Base-by-base conservation (phyloP, 37 sponge, comb jelly and placozoan species). In the Axinella damicornis region DNA sequence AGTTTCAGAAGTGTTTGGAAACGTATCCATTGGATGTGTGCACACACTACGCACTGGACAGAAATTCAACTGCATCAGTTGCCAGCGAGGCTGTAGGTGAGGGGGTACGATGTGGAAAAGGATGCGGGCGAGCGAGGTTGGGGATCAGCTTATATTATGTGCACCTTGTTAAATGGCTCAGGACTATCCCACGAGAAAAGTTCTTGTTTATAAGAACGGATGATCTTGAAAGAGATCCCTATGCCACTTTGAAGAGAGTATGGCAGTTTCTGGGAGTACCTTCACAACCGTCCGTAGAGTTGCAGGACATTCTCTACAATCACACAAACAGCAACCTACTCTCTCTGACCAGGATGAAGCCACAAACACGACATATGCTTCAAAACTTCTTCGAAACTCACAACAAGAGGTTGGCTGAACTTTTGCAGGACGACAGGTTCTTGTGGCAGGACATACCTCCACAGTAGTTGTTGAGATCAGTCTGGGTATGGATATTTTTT, bases 131-230 rank as follows among this genome's bases (percentile, higher is more conserved):
- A 5, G 25, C 74, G 6, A 31, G 88, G 36, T 68, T 87, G 9
- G 88, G 88, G 6, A 65, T 80, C 1, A 81, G 88, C 65, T 46
- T 88, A 24, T 88, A 88, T 27, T 56, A 76, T 57, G 71, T 76
- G 17, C 83, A 88, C 83, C 27, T 88, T 2, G n/a, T 24, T 2
- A 73, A 60, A 52, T 88, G 89, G 89, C 41, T 88, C 25, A 53
- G 55, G 32, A 57, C 36, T 37, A 59, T 88, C 20, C 83, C 89
- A 46, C 56, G 70, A 60, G 54, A 76, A 9, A 77, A 83, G 77
- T 83, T 88, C 28, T 70, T 88, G 36, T 83, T 88, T 27, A 64
- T 88, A 20, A 66, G 78, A 46, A 76, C 78, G 19, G 83, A 88
- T n/a, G 83, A 88, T 14, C 24, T 87, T 65, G 65, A 74, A 22